Conservation (phyloP, 2,113 vertebrate genomes). For the Psittacus erithacus region DNA sequence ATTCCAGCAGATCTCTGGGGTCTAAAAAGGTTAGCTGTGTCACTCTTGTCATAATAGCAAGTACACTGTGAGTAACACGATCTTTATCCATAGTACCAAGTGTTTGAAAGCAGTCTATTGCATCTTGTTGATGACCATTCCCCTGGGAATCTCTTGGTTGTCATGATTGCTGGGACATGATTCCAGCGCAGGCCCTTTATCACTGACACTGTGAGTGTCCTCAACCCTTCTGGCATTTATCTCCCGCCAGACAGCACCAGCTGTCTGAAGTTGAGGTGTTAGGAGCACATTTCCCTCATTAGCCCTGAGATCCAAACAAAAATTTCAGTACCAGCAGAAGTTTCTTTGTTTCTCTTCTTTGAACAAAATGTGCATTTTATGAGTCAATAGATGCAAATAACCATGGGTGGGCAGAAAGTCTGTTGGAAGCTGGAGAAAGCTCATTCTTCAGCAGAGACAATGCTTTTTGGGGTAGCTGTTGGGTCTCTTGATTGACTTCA, state of each 20-base stretch:
- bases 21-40: background rate
- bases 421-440: background rate
- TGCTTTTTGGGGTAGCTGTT: background rate
- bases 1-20: background rate
- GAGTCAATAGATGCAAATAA: background rate
- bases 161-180: background rate
- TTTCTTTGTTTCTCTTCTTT: constrained; percentile 23
- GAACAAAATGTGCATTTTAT: constrained; percentile 20
- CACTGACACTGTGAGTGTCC: background rate
- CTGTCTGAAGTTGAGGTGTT: background rate
- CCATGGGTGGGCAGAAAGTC: background rate
- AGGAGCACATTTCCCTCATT: constrained; percentile 6
- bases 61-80: background rate
- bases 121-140: background rate
- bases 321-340: background rate
- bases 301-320: background rate
- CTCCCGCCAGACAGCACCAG: background rate
- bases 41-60: background rate
- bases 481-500: background rate
- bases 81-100: background rate
- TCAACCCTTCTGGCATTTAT: background rate
- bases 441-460: background rate
- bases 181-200: background rate
- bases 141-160: background rate
- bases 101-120: background rate